A percentile compares a stretch with the other conserved stretches of the same genome.
Conservation (phyloP, 2,888 invertebrate species). For the Mimachlamys varia region DNA sequence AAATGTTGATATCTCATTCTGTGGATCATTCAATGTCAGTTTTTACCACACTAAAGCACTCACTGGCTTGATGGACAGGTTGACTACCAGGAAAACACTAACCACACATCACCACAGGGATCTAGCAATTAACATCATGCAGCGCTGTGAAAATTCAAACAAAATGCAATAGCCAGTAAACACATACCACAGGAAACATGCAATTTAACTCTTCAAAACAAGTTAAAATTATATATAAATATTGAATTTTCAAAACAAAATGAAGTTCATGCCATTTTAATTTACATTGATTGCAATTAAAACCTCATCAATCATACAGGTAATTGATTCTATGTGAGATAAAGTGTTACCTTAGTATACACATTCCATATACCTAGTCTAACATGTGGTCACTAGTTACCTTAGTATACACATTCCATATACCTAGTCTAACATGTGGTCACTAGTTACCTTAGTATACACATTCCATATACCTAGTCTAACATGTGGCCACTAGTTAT, state of each 20-base stretch:
- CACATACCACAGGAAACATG: neutral
- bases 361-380: neutral
- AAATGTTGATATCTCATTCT: neutral
- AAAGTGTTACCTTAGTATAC: neutral
- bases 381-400: neutral
- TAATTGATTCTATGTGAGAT: neutral
- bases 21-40: neutral
- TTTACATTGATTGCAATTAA: neutral
- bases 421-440: neutral
- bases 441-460: neutral
- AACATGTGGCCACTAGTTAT: neutral
- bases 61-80: too few relatives aligned
- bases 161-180: neutral
- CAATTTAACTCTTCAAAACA: neutral
- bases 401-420: neutral
- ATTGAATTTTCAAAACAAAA: neutral
- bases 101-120: neutral
- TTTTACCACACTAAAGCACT: neutral
- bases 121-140: neutral
- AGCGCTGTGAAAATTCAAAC: neutral
- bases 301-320: neutral
- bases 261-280: conserved; percentile 7
- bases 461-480: neutral
- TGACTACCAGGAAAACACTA: neutral
- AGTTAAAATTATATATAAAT: neutral